Base-by-base conservation (phyloP, 2,113 vertebrate genomes). In the Muntiacus muntjak region DNA sequence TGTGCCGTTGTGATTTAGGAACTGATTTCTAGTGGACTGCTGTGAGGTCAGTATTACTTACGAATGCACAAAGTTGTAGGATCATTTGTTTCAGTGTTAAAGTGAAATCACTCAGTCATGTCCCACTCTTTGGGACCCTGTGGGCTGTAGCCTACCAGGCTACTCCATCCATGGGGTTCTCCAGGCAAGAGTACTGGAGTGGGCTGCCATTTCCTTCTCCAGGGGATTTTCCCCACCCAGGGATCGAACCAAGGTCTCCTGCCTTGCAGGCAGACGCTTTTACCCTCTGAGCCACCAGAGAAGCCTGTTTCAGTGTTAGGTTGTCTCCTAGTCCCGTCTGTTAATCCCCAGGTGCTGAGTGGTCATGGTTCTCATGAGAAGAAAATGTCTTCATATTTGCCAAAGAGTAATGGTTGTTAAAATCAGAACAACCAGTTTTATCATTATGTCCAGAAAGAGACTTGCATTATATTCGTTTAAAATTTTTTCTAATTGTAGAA, bases 371-470 rank as follows among this genome's bases (percentile, higher is more conserved):
- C 50, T 86, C 36, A 82, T 58, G 64, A 87, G 87, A 74, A 88
- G 60, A 91, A 94, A 89, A 84, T 50, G 83, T 86, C 78, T 92
- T 64, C 26, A 16, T 62, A n/a, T 96, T 96, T 97, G 21, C 26
- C 36, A 91, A 85, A 95, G 94, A 91, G 13, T 47, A 76, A 25
- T 91, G 58, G 40, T 91, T 85, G 67, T 88, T 93, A 87, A 97
- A 97, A 84, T 96, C 54, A 78, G 64, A 94, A 85, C 36, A 95
- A 76, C 47, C 7, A 47, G 74, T 92, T 76, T 93, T 97, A 57
- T 62, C 83, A 11, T 92, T 96, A 33, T 81, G 2, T 94, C 11
- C 43, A 95, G 19, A 90, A 94, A 87, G 67, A 76, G 62, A 93
- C 93, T 89, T 94, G 47, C 26, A 9, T 90, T 95, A 47, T 83